Evolutionary conservation across 2,888 invertebrate species (phyloP).

Genomic region (Tryphoninae sp.): DNA sequence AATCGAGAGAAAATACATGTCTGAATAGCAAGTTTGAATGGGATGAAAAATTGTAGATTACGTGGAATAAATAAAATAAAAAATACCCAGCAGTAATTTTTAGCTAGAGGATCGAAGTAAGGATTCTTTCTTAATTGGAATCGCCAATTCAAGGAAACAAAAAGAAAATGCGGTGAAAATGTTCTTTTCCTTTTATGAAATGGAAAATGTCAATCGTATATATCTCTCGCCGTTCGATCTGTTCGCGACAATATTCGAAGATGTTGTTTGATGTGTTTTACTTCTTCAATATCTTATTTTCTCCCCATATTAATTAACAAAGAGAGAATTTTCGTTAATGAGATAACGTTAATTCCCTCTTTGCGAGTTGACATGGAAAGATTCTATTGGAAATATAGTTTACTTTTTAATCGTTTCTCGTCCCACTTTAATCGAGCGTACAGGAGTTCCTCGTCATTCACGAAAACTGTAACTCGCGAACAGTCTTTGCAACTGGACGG

Average conservation of each 20-base stretch:
- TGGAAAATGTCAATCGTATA: conserved; percentile 10
- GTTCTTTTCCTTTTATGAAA: neutral
- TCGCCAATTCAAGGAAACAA: conserved; percentile 17
- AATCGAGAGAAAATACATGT: neutral
- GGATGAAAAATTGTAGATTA: neutral
- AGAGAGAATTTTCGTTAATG: neutral
- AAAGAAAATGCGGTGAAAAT: neutral
- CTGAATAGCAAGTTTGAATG: neutral
- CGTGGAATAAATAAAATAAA: neutral
- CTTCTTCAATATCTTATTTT: conserved; percentile 32
- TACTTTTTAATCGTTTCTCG: conserved; percentile 21
- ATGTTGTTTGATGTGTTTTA: conserved; percentile 10
- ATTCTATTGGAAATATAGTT: conserved; percentile 32
- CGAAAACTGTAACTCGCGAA: conserved; percentile 5
- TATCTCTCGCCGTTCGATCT: conserved; percentile 23
- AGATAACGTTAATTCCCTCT: conserved; percentile 27
- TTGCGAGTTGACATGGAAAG: conserved; percentile 38
- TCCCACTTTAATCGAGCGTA: neutral
- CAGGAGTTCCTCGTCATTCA: conserved; percentile 10
- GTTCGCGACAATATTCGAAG: conserved; percentile 18
- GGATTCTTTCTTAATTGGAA: neutral
- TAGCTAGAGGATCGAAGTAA: neutral
- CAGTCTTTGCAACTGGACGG: conserved; percentile 13
- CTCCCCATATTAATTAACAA: neutral
- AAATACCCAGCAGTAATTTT: neutral